A percentile compares a stretch with the other conserved stretches of the same genome.
These are phyloP conservation scores for Deroplatys truncata DNA, from an alignment of 2,888 invertebrate species.

Conservation along the genomic window DNA sequence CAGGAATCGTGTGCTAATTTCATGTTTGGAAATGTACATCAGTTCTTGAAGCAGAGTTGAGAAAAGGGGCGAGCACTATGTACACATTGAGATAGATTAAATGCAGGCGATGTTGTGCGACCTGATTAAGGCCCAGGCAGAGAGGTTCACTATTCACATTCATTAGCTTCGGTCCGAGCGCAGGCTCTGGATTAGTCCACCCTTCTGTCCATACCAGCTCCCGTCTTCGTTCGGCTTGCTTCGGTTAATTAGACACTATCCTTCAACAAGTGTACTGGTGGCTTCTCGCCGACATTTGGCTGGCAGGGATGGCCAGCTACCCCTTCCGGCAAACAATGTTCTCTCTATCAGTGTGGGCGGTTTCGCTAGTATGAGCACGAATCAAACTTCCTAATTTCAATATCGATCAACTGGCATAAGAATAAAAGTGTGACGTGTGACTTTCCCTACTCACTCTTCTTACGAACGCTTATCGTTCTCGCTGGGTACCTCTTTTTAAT, in stretches of 20 bases:
- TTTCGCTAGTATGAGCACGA: no score
- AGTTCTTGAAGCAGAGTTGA: no score
- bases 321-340: no score
- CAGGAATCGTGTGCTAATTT: no score
- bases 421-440: no score
- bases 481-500: no score
- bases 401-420: neutral
- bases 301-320: neutral
- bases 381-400: neutral
- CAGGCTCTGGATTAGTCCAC: neutral
- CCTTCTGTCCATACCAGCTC: neutral
- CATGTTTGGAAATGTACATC: no score
- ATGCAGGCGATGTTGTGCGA: neutral
- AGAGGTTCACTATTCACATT: neutral
- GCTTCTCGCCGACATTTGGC: neutral
- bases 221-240: neutral
- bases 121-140: neutral
- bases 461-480: no score
- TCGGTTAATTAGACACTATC: neutral
- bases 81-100: no score
- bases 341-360: no score
- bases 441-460: no score
- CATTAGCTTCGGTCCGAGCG: neutral
- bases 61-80: no score
- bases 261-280: neutral